Evolutionary conservation across 2,888 invertebrate genomes (phyloP).

Genomic region (Diplolepis rosae): DNA sequence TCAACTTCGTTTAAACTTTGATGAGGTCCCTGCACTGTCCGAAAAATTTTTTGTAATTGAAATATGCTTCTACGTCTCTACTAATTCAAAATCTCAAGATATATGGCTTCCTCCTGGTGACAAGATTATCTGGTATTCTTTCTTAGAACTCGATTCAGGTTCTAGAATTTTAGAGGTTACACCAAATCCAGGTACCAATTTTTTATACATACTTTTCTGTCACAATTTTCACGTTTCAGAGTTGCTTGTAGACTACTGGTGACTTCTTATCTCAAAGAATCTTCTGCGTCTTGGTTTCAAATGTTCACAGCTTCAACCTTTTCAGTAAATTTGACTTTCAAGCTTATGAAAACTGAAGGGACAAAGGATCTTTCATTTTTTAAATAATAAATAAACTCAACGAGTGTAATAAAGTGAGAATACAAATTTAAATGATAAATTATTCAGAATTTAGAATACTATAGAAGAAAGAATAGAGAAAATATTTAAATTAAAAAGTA

Average conservation of each 20-base stretch:
- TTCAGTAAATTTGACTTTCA: too few relatives aligned
- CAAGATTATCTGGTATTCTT: neutral
- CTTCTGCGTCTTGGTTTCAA: too few relatives aligned
- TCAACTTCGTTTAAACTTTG: neutral
- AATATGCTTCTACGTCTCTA: neutral
- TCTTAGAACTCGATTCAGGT: neutral
- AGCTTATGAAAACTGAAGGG: too few relatives aligned
- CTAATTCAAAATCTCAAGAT: neutral
- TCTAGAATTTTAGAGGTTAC: too few relatives aligned
- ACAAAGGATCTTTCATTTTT: too few relatives aligned
- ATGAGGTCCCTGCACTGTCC: neutral
- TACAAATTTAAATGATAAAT: too few relatives aligned
- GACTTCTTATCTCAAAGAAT: conserved; percentile 37
- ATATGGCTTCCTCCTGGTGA: neutral
- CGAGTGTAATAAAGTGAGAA: too few relatives aligned
- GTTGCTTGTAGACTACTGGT: neutral
- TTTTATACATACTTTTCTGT: neutral
- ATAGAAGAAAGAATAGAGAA: too few relatives aligned
- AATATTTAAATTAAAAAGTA: too few relatives aligned
- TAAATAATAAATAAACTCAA: too few relatives aligned
- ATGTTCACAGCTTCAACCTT: too few relatives aligned
- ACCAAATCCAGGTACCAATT: neutral
- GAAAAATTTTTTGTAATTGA: neutral
- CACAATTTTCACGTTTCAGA: neutral
- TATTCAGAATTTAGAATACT: too few relatives aligned